Evolutionary conservation across 2,888 invertebrate genomes (phyloP).

Genomic region (Lutraria lutraria): DNA sequence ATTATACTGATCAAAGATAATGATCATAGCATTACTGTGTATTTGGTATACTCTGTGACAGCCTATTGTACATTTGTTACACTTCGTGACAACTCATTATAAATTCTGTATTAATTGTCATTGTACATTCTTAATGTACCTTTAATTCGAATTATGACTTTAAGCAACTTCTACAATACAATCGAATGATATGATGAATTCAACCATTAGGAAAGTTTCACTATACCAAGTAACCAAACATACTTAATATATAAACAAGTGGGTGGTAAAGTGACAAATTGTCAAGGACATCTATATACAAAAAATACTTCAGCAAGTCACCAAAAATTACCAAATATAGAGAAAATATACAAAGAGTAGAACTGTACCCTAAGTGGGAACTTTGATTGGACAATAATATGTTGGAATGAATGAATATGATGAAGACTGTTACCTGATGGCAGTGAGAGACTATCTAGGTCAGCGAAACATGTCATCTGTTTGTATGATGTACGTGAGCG

Average conservation of each 20-base stretch:
- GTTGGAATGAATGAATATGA: not conserved
- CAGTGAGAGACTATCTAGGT: slow-evolving; percentile 71
- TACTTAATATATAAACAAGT: no score
- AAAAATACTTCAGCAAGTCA: not conserved
- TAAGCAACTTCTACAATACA: no score
- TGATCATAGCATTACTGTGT: not conserved
- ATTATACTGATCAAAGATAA: not conserved
- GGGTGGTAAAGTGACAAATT: no score
- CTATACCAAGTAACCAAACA: no score
- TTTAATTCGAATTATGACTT: no score
- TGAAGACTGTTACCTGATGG: slow-evolving; percentile 61
- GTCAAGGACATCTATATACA: no score
- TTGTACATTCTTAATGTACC: no score
- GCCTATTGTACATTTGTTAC: not conserved
- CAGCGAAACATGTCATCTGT: slow-evolving; percentile 73
- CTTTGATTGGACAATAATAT: not conserved
- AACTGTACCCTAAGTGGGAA: not conserved
- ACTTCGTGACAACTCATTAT: not conserved
- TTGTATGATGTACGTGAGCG: slow-evolving; percentile 74
- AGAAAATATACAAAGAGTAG: not conserved
- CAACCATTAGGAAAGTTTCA: no score
- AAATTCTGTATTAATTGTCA: not conserved
- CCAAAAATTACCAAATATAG: not conserved
- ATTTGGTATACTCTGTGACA: not conserved
- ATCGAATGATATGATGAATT: no score